Conservation (phyloP, 2,888 invertebrate genomes). For the Pheosia gnoma region DNA sequence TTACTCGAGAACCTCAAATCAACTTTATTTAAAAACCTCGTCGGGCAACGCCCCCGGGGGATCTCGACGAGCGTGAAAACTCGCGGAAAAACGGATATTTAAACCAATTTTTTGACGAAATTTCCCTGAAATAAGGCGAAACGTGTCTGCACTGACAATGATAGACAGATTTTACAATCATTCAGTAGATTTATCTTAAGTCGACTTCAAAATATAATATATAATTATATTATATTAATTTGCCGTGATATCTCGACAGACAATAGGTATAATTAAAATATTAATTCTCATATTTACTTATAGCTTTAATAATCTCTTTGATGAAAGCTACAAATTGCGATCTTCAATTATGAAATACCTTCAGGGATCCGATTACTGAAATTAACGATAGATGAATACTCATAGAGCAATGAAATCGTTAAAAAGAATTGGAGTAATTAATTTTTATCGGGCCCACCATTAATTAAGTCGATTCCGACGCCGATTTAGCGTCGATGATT, state of each 20-base stretch:
- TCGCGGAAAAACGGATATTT: slow-evolving; percentile 26
- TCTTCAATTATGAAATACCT: slow-evolving; percentile 37
- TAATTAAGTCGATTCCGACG: slow-evolving; percentile 41
- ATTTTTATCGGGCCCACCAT: slow-evolving; percentile 37
- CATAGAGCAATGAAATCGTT: slow-evolving; percentile 36
- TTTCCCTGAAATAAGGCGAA: slow-evolving; percentile 14
- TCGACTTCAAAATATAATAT: no score
- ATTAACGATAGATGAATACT: slow-evolving; percentile 43
- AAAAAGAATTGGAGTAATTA: slow-evolving; percentile 41
- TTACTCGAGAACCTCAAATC: slow-evolving; percentile 64
- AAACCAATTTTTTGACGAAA: slow-evolving; percentile 18
- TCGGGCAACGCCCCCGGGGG: slow-evolving; percentile 42
- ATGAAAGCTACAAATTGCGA: slow-evolving; percentile 28
- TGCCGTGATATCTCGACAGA: slow-evolving; percentile 13
- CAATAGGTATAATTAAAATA: slow-evolving; percentile 24
- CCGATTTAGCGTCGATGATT: slow-evolving; percentile 35
- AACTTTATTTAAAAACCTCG: slow-evolving; percentile 59
- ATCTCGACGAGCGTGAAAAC: slow-evolving; percentile 26
- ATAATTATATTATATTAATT: slow-evolving; percentile 15
- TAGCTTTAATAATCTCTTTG: slow-evolving; percentile 39
- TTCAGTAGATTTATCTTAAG: no score
- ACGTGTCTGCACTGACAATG: neutral
- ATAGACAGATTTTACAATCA: neutral
- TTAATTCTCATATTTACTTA: slow-evolving; percentile 22
- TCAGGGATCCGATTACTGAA: slow-evolving; percentile 40